phyloP scores from a whole-genome alignment of 23 tunicate genomes.

The Halocynthia aurantium region DNA sequence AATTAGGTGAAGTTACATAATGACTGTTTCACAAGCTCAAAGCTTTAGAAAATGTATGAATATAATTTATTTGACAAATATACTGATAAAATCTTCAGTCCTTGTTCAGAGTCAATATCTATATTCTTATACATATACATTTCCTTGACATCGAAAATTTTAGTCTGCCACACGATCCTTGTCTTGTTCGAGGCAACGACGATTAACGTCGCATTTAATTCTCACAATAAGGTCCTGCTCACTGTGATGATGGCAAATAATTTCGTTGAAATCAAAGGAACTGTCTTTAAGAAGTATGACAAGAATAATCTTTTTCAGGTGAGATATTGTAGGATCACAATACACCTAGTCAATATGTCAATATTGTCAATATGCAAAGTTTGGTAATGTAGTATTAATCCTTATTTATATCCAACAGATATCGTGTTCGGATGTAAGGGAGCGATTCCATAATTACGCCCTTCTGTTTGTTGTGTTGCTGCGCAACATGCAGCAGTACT shows the following conservation, averaged over 20 bases:
- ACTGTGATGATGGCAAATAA: constrained; percentile 99
- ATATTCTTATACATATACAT: background rate
- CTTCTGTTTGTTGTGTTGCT: constrained; percentile 77
- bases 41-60: background rate
- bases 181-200: constrained; percentile 97
- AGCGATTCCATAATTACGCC: constrained; percentile 82
- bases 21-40: too few species aligned
- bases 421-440: constrained; percentile 93
- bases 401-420: constrained; percentile 31
- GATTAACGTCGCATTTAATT: constrained; percentile 92
- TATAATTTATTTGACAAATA: constrained; percentile 1
- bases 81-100: background rate
- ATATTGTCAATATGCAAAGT: too few species aligned
- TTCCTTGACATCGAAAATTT: background rate
- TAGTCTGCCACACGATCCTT: constrained; percentile 73
- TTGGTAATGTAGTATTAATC: too few species aligned
- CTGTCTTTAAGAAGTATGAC: constrained; percentile 97
- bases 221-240: constrained; percentile 94
- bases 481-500: constrained; percentile 96
- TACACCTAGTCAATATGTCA: too few species aligned
- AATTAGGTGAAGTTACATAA: too few species aligned
- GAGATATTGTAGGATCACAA: background rate
- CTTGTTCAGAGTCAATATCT: background rate
- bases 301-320: constrained; percentile 99
- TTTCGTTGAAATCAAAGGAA: constrained; percentile 98